Percentiles rank a stretch among this genome's conserved stretches.
These are phyloP conservation scores for Lepeophtheirus salmonis DNA, from an alignment of 1,140 invertebrate genomes.

Conservation along the genomic window DNA sequence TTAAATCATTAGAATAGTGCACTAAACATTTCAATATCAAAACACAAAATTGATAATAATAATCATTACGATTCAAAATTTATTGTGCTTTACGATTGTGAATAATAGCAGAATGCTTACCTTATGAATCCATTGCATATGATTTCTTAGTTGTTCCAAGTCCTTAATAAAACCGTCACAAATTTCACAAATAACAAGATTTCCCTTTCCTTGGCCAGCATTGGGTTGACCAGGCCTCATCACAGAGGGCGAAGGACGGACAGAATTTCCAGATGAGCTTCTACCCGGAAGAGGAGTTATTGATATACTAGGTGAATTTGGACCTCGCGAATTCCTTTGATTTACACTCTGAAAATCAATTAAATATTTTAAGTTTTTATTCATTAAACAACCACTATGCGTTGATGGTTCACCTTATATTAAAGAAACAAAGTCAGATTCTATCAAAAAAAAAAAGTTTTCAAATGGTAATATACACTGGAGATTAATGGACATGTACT, in stretches of 20 bases:
- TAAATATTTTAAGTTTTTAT: neutral
- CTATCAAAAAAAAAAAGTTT: no score
- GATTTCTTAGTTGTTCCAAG: constrained; percentile 69
- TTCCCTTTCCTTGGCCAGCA: constrained; percentile 37
- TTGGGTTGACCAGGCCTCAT: constrained; percentile 24
- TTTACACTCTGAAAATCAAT: neutral
- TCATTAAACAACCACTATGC: no score
- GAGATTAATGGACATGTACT: no score
- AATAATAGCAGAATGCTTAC: neutral
- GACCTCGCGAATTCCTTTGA: neutral
- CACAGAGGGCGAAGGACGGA: constrained; percentile 19
- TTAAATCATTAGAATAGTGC: neutral
- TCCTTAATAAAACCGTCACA: constrained; percentile 89
- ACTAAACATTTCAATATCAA: neutral
- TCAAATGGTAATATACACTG: no score
- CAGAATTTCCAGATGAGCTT: constrained; percentile 24
- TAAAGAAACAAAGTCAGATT: no score
- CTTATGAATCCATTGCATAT: constrained; percentile 92
- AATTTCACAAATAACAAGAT: constrained; percentile 83
- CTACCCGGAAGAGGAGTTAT: constrained; percentile 65
- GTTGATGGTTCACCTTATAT: no score
- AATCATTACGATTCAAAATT: no score
- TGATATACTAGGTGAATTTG: constrained; percentile 52
- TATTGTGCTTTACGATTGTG: no score
- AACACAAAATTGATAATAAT: neutral